phyloP scores from a whole-genome alignment of 2,797 vertebrate species.

The Periparus ater region DNA sequence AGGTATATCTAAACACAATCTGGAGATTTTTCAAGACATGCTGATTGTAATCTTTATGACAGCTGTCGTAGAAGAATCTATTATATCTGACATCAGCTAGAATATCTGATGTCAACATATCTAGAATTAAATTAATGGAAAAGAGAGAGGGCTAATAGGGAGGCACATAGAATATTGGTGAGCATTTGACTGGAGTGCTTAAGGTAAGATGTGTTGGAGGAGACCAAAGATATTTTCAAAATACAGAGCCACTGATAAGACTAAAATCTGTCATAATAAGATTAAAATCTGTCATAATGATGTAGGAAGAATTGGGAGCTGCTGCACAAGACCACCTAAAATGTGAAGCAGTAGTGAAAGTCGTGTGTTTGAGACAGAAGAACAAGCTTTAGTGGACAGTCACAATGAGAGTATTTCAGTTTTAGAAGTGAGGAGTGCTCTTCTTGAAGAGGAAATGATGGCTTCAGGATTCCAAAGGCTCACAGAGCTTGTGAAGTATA shows the following conservation, averaged over 20 bases:
- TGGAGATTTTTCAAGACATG: not conserved
- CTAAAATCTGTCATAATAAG: not conserved
- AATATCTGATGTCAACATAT: not conserved
- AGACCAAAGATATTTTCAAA: not conserved
- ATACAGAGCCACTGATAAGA: not conserved
- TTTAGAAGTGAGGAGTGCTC: not conserved
- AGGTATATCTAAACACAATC: not conserved
- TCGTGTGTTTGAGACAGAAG: not conserved
- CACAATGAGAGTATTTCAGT: not conserved
- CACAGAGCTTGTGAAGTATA: not conserved
- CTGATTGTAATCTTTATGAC: not conserved
- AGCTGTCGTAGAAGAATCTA: not conserved
- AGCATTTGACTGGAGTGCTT: not conserved
- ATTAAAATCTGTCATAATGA: not conserved
- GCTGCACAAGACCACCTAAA: not conserved
- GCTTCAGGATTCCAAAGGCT: not conserved
- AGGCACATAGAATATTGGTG: fast-evolving
- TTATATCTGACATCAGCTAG: not conserved
- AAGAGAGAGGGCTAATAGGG: not conserved
- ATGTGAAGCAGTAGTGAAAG: not conserved
- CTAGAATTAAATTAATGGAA: not conserved
- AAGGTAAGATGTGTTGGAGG: not conserved
- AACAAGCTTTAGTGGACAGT: not conserved
- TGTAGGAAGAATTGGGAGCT: not conserved
- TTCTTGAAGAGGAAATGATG: not conserved